phyloP scores from a whole-genome alignment of 2,113 vertebrate species.

The Probosciger aterrimus region DNA sequence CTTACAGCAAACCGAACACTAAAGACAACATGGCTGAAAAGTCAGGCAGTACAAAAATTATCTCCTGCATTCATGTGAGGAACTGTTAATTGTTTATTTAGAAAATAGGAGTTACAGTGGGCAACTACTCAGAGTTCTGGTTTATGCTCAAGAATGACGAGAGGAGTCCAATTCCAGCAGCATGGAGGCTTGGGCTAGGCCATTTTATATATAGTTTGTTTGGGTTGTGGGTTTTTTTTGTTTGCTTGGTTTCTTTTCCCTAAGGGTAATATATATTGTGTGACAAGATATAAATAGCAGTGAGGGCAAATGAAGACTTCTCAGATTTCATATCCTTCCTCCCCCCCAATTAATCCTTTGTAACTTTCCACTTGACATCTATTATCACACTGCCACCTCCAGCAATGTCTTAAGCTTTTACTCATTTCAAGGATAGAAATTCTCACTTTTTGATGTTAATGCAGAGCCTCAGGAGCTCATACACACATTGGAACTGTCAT shows the following conservation, averaged over 20 bases:
- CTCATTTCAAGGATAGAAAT: not conserved
- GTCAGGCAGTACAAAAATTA: not conserved
- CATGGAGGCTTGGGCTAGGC: not conserved
- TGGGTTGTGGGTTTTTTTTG: too few relatives aligned
- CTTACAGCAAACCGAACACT: not conserved
- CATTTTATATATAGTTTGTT: not conserved
- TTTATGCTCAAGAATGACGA: not conserved
- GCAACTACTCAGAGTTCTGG: not conserved
- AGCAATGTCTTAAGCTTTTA: not conserved
- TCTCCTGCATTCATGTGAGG: not conserved
- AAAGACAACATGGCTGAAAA: not conserved
- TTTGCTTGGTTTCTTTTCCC: not conserved
- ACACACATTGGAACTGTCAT: fast-evolving
- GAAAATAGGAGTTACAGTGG: not conserved
- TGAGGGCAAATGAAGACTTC: not conserved
- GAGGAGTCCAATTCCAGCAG: not conserved
- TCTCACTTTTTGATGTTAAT: not conserved
- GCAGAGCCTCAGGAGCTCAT: not conserved
- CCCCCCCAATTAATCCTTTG: not conserved
- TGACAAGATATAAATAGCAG: not conserved
- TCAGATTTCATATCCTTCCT: not conserved
- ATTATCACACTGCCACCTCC: not conserved
- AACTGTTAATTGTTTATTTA: not conserved
- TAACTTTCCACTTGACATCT: not conserved
- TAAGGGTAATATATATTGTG: not conserved